Conservation (phyloP, 2,113 vertebrate species). For the Glaucidium brasilianum region DNA sequence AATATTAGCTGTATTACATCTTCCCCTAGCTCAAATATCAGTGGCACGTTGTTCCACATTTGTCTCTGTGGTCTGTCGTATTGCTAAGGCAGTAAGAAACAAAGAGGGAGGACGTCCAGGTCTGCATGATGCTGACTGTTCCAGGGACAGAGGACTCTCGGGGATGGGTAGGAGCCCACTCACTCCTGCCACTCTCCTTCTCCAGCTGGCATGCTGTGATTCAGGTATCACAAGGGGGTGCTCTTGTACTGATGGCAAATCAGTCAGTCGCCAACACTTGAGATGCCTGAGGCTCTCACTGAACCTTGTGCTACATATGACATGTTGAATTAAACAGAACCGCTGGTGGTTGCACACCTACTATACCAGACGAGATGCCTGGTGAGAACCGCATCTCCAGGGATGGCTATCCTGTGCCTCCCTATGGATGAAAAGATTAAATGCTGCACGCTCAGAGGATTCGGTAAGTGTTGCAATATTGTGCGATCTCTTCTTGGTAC, state of each 20-base stretch:
- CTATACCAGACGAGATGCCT: background rate
- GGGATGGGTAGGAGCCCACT: background rate
- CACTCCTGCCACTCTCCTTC: background rate
- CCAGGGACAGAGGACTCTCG: background rate
- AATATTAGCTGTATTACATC: background rate
- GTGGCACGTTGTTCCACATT: background rate
- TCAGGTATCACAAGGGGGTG: conserved; percentile 54
- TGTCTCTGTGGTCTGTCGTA: background rate
- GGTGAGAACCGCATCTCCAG: background rate
- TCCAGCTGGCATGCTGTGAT: background rate
- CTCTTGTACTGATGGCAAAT: conserved; percentile 43
- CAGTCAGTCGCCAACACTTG: background rate
- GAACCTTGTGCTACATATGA: background rate
- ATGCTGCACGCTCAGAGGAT: background rate
- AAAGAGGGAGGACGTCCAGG: rapidly evolving
- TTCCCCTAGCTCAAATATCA: background rate
- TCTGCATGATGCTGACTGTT: background rate
- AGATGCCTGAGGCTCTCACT: background rate
- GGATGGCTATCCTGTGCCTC: background rate
- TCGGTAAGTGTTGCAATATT: rapidly evolving
- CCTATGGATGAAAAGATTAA: background rate
- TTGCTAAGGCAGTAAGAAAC: background rate
- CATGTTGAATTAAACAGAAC: background rate
- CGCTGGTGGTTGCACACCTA: background rate
- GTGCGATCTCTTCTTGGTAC: background rate